These are phyloP conservation scores for Eptesicus fuscus DNA, from an alignment of 2,113 vertebrate species.

Conservation along the genomic window DNA sequence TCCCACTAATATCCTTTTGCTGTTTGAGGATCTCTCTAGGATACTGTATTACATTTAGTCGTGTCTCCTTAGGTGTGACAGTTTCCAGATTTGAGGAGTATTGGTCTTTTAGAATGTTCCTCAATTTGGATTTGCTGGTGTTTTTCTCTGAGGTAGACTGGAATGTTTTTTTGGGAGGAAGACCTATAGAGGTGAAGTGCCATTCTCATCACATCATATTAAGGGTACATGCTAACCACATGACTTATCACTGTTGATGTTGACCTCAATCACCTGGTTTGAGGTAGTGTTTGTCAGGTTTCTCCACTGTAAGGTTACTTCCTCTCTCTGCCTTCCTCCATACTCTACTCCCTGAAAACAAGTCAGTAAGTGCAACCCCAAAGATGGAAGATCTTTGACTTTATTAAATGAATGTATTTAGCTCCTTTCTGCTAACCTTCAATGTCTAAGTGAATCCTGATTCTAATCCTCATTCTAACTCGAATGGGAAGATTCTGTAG, in stretches of 20 bases:
- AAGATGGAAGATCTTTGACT: neutral
- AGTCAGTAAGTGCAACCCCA: neutral
- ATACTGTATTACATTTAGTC: neutral
- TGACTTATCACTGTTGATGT: neutral
- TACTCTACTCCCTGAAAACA: neutral
- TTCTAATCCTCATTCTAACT: neutral
- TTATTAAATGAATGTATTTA: neutral
- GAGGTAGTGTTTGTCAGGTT: neutral
- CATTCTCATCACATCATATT: fast-evolving
- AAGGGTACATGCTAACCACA: neutral
- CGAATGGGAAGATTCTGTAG: neutral
- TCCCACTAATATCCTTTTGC: neutral
- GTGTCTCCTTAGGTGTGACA: neutral
- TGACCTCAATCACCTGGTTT: neutral
- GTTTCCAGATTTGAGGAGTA: neutral
- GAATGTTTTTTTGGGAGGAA: neutral
- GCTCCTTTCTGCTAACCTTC: neutral
- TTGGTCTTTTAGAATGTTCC: neutral
- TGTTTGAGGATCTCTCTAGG: neutral
- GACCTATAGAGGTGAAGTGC: fast-evolving
- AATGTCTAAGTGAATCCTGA: fast-evolving
- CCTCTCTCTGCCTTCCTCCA: neutral
- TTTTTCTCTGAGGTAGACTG: neutral
- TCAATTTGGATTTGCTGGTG: neutral
- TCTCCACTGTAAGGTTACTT: neutral